These are phyloP conservation scores for Platypus cylindrus DNA, from an alignment of 2,888 invertebrate genomes.

Conservation along the genomic window DNA sequence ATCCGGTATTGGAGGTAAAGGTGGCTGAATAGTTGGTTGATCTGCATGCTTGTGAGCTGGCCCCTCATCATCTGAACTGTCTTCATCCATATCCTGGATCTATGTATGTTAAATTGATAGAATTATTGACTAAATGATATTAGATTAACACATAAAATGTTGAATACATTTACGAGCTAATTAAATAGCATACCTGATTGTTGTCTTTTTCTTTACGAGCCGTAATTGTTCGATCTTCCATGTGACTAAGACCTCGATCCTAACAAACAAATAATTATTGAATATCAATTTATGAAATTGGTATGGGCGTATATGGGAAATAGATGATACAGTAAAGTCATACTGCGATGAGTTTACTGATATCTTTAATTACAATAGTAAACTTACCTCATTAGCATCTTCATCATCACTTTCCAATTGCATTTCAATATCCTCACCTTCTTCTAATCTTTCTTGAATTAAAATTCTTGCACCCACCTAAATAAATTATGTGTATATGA, in stretches of 20 bases:
- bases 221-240: conserved; percentile 51
- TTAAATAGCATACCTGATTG: conserved; percentile 11
- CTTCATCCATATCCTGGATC: conserved; percentile 88
- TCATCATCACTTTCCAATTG: conserved; percentile 77
- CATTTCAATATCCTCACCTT: conserved; percentile 78
- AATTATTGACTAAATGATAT: neutral
- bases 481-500: neutral
- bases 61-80: conserved; percentile 60
- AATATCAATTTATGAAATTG: too few relatives aligned
- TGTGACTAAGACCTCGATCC: conserved; percentile 46
- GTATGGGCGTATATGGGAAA: neutral
- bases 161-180: neutral
- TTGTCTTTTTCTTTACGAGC: conserved; percentile 38
- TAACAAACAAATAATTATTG: too few relatives aligned
- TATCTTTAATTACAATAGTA: too few relatives aligned
- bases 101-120: too few relatives aligned
- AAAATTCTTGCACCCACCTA: conserved; percentile 70
- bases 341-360: too few relatives aligned
- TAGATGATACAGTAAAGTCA: too few relatives aligned
- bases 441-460: conserved; percentile 72
- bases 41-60: conserved; percentile 28
- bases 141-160: neutral
- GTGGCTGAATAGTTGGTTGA: conserved; percentile 41
- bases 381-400: conserved; percentile 20
- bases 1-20: conserved; percentile 77